Evolutionary conservation across 2,113 vertebrate genomes (phyloP).

Genomic region (Pseudorasbora parva): DNA sequence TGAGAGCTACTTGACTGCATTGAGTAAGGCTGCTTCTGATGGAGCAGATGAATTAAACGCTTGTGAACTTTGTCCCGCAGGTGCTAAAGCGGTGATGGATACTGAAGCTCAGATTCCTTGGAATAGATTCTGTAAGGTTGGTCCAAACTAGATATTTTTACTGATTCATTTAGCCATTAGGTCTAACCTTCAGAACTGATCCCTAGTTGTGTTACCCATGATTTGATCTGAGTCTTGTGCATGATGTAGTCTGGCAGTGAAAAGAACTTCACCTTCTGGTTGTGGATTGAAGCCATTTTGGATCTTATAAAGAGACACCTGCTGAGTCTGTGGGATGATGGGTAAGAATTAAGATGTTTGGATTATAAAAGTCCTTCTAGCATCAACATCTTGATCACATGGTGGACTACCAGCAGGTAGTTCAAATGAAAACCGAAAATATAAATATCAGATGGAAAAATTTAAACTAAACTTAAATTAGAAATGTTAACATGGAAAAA

Average conservation of each 20-base stretch:
- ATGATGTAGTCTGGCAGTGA: constrained; percentile 85
- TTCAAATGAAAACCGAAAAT: no score
- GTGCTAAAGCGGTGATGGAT: constrained; percentile 74
- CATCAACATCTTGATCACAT: background rate
- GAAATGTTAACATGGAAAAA: background rate
- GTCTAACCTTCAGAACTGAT: background rate
- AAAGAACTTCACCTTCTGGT: constrained; percentile 87
- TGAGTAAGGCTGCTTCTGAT: background rate
- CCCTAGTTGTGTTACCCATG: background rate
- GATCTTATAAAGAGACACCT: constrained; percentile 96
- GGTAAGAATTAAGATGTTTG: constrained; percentile 75
- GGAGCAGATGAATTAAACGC: background rate
- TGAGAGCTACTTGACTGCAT: background rate
- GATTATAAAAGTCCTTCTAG: background rate
- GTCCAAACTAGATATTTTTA: background rate
- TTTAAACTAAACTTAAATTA: background rate
- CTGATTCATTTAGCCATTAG: background rate
- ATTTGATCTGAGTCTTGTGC: background rate
- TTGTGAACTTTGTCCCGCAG: constrained; percentile 68
- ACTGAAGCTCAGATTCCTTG: constrained; percentile 89
- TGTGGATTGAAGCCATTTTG: constrained; percentile 97
- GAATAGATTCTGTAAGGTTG: constrained; percentile 96
- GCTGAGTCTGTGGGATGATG: constrained; percentile 94
- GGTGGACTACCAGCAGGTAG: no score
- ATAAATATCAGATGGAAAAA: no score